These are phyloP conservation scores for Sterrhoptilus dennistouni DNA, from an alignment of 2,113 vertebrate species.

Conservation along the genomic window DNA sequence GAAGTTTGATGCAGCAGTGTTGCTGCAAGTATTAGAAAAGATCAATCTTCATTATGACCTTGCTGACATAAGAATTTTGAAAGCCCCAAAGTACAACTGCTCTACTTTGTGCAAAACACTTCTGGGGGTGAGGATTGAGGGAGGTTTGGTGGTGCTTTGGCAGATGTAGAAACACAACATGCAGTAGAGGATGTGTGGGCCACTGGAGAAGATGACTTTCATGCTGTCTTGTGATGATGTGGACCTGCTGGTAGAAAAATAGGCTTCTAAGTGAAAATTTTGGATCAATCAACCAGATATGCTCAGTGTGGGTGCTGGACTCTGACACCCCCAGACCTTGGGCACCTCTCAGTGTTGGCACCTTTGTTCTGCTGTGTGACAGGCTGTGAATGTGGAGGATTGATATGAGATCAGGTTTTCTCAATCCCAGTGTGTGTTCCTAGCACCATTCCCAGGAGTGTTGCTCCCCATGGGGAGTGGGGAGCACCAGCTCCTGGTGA, in stretches of 20 bases:
- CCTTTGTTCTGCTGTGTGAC: not conserved
- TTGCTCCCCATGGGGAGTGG: accelerated
- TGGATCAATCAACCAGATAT: not conserved
- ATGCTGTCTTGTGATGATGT: not conserved
- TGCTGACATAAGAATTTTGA: not conserved
- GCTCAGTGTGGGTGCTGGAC: not conserved
- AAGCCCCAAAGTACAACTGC: not conserved
- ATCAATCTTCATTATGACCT: not conserved
- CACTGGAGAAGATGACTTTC: not conserved
- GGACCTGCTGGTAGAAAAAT: not conserved
- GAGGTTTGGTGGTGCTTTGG: not conserved
- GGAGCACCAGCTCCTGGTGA: not conserved
- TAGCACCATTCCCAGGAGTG: not conserved
- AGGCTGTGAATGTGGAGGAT: accelerated
- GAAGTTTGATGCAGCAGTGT: not conserved
- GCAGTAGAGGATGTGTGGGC: accelerated
- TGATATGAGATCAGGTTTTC: not conserved
- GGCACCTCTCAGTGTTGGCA: accelerated
- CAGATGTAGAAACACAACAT: accelerated
- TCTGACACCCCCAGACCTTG: accelerated
- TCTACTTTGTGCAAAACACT: not conserved
- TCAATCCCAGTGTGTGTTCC: accelerated
- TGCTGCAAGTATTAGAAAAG: not conserved
- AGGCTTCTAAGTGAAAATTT: not conserved
- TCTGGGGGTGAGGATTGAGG: not conserved